Base-by-base conservation (phyloP, 2,113 vertebrate species). In the Eulemur rufifrons region DNA sequence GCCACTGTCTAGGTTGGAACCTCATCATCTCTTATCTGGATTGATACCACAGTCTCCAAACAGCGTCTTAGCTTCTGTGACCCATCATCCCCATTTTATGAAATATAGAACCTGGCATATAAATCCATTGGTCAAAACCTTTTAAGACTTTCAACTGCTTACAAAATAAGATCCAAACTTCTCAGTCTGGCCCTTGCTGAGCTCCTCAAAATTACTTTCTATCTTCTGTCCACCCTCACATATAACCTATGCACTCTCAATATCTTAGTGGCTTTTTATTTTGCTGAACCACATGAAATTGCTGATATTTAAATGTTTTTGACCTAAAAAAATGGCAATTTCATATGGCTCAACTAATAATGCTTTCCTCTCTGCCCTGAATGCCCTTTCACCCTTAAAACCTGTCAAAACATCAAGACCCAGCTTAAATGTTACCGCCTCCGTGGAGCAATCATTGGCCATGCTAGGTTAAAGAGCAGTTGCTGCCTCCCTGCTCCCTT, bases 141-240 rank as follows among this genome's bases (percentile, higher is more conserved):
- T 63, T 85, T 71, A 93, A 25, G 21, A 73, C 29, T 91, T 93
- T 37, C 52, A 78, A 63, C 27, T 89, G 34, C 52, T 94, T 90
- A 91, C 45, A 94, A 69, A 97, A 84, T 85, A 86, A 95, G 93
- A 81, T 56, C 29, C 32, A 91, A 42, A 86, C 56, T 63, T 90
- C 77, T 85, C 81, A 85, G 61, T 37, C 52, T 77, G 37, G n/a
- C 54, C 39, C 25, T 91, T 93, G 73, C 52, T 73, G 81, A 89
- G 73, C 14, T 85, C 42, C 54, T 96, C 59, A 78, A 89, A 95
- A 89, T 95, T 93, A 89, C 50, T 93, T 93, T 95, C 73, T 86
- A 20, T 81, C 6, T 45, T 85, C 23, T n/a, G 21, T 42, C 32
- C 15, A 59, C 59, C 68, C 17, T 86, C 37, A 86, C 23, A 88